Evolutionary conservation across 2,797 vertebrate genomes (phyloP).

Genomic region (Gymnothorax javanicus): DNA sequence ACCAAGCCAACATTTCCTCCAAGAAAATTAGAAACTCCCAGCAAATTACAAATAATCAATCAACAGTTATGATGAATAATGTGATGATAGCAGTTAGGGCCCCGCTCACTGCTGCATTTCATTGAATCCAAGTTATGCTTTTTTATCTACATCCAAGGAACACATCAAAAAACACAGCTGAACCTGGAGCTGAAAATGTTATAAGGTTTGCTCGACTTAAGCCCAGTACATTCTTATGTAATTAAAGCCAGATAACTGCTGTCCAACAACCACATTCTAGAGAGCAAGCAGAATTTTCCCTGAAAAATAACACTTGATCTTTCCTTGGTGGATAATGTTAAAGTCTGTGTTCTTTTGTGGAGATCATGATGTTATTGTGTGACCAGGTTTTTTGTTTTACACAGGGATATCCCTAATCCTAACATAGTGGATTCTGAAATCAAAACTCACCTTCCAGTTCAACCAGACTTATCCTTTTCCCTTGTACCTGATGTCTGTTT

Average conservation of each 20-base stretch:
- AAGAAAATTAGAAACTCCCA: neutral
- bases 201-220: neutral
- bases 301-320: neutral
- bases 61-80: neutral
- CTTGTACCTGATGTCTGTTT: neutral
- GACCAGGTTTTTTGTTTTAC: neutral
- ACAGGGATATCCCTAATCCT: neutral
- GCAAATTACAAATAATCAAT: neutral
- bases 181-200: slow-evolving; percentile 19
- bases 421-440: neutral
- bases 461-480: neutral
- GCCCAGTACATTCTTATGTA: slow-evolving; percentile 32
- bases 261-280: slow-evolving; percentile 13
- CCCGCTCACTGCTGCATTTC: neutral
- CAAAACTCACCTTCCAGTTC: neutral
- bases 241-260: slow-evolving; percentile 22
- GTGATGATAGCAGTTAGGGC: neutral
- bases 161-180: neutral
- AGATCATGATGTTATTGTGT: neutral
- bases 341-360: neutral
- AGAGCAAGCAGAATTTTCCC: neutral
- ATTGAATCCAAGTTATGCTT: neutral
- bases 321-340: neutral
- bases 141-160: too few species aligned
- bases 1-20: neutral